Base-by-base conservation (phyloP, 2,797 vertebrate genomes). In the Crax fasciolata region DNA sequence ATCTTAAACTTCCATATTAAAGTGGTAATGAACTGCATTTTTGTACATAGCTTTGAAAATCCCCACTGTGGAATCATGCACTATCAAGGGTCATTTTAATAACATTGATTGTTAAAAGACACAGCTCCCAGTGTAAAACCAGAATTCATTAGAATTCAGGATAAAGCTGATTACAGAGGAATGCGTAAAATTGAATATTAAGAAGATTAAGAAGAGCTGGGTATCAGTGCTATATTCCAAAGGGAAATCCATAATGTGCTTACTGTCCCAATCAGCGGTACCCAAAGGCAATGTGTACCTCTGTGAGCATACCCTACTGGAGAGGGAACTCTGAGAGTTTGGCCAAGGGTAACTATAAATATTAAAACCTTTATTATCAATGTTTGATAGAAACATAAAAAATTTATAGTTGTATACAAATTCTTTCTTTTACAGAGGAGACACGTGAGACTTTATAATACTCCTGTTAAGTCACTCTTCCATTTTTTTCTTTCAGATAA, bases 301-400 rank as follows among this genome's bases (percentile, higher is more conserved):
- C 89, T 62, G 90, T 77, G 80, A 81, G 83, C 54, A 65, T 95
- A 87, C 87, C 77, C 90, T 86, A 51, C 87, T 88, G 83, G 87
- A 97, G 94, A 87, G 70, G 85, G 94, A 97, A 57, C 93, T 91
- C 92, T 70, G 93, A 80, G 96, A 96, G 89, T 97, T 75, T 98
- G 98, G 98, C 98, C 97, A 97, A 96, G 95, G 97, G 97, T 97
- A 96, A 96, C 90, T 91, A 97, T 98, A 97, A 98, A 98, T 98
- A 98, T 98, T 98, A 97, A 98, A 98, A 84, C 89, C 94, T 96
- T 97, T 97, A 97, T 97, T 97, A 98, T 97, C 97, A 96, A 97
- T 97, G 97, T 97, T 98, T 98, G 97, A 98, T 97, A 97, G 85
- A 94, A 85, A 55, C 94, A 97, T 98, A 91, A 98, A 98, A 98